Conservation (phyloP, 2,113 vertebrate genomes). For the Fukomys damarensis region DNA sequence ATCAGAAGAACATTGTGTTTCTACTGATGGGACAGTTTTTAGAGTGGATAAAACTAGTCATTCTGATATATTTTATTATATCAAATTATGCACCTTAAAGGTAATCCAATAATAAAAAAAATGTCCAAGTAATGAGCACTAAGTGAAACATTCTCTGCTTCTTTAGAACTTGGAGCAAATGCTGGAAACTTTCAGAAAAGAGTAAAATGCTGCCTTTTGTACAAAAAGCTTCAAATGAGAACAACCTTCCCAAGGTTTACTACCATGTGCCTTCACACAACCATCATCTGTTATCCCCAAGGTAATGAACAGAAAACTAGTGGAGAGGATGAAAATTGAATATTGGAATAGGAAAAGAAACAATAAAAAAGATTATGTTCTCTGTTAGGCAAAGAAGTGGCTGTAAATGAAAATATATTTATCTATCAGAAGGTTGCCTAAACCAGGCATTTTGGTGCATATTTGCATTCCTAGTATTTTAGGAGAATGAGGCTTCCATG, state of each 20-base stretch:
- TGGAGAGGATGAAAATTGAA: neutral
- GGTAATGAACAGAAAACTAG: neutral
- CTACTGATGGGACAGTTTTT: neutral
- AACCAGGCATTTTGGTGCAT: neutral
- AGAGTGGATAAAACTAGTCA: neutral
- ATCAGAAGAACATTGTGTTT: neutral
- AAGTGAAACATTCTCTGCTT: neutral
- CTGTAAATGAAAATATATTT: neutral
- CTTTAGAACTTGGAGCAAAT: conserved; percentile 22
- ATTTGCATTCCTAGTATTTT: neutral
- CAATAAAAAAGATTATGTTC: neutral
- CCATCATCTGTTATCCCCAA: neutral
- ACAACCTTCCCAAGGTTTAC: neutral
- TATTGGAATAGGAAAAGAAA: neutral
- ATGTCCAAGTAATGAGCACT: neutral
- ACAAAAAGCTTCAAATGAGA: neutral
- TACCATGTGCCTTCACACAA: neutral
- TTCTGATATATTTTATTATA: neutral
- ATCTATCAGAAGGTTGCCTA: neutral
- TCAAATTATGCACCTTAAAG: neutral
- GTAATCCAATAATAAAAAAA: neutral
- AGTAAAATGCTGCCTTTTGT: neutral
- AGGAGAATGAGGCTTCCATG: neutral
- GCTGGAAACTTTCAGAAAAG: neutral
- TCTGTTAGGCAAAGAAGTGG: neutral